phyloP scores from a whole-genome alignment of 2,797 vertebrate genomes.

The Macroramphosus scolopax region DNA sequence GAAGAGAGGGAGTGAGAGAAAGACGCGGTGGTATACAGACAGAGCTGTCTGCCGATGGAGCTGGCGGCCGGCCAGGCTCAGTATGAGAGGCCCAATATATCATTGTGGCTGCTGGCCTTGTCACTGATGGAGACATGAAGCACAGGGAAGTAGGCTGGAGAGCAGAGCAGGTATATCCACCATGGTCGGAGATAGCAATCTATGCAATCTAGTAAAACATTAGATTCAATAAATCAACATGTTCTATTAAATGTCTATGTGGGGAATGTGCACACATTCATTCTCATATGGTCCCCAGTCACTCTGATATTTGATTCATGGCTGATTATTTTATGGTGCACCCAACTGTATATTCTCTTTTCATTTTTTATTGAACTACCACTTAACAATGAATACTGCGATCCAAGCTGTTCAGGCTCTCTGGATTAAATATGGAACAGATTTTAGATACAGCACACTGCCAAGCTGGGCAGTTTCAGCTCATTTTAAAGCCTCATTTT shows the following conservation, averaged over 20 bases:
- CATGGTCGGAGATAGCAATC: not conserved
- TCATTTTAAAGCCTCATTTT: not conserved
- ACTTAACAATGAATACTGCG: too few species aligned
- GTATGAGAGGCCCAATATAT: conserved; percentile 47
- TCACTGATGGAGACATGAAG: conserved; percentile 53
- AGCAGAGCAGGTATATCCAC: conserved; percentile 10
- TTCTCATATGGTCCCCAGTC: not conserved
- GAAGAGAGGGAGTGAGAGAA: conserved; percentile 5
- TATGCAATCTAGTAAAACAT: not conserved
- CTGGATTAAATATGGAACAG: conserved; percentile 15
- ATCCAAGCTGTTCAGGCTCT: conserved; percentile 4
- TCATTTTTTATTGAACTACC: too few species aligned
- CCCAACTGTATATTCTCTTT: not conserved
- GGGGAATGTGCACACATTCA: not conserved
- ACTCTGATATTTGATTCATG: not conserved
- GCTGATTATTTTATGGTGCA: conserved; percentile 1
- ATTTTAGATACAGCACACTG: conserved; percentile 11
- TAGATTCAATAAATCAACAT: conserved; percentile 9
- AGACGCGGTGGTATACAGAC: conserved; percentile 22
- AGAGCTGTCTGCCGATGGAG: conserved; percentile 50
- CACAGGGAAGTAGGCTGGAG: conserved; percentile 20
- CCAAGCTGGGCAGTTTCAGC: conserved; percentile 7
- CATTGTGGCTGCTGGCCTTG: conserved; percentile 51
- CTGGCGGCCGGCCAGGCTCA: conserved; percentile 42
- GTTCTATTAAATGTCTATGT: not conserved